Percentiles rank a stretch among this genome's conserved stretches.
phyloP scores from a whole-genome alignment of 2,113 vertebrate species.

The Hyaena hyaena region DNA sequence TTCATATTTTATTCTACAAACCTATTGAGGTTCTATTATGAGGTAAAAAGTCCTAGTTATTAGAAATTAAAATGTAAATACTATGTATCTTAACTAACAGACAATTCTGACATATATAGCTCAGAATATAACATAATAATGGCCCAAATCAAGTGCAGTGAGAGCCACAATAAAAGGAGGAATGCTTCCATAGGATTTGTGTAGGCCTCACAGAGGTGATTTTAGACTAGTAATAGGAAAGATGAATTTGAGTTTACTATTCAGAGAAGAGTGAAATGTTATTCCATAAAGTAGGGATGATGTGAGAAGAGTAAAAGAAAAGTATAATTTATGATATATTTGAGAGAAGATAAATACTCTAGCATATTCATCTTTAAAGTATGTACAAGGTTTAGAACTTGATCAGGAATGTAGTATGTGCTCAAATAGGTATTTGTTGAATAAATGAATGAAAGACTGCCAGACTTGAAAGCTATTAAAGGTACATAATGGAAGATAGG shows the following conservation, averaged over 20 bases:
- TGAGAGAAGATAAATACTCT: background rate
- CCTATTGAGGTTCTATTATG: background rate
- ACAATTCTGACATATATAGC: background rate
- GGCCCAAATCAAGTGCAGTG: background rate
- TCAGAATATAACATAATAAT: background rate
- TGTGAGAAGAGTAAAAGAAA: background rate
- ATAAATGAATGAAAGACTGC: background rate
- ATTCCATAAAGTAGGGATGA: background rate
- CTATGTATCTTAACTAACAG: background rate
- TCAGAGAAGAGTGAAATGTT: background rate
- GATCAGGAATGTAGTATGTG: background rate
- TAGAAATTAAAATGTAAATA: background rate
- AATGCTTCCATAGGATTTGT: background rate
- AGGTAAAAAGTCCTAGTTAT: background rate
- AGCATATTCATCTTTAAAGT: background rate
- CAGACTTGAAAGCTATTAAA: background rate
- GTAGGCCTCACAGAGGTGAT: background rate
- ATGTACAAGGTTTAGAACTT: background rate
- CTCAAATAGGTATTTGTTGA: background rate
- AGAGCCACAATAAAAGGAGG: background rate
- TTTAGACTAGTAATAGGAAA: background rate
- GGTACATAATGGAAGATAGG: background rate
- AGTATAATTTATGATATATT: background rate
- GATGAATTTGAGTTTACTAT: background rate
- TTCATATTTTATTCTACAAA: slow-evolving; percentile 5